phyloP scores from a whole-genome alignment of 1,140 invertebrate species.

The Teleogryllus occipitalis region DNA sequence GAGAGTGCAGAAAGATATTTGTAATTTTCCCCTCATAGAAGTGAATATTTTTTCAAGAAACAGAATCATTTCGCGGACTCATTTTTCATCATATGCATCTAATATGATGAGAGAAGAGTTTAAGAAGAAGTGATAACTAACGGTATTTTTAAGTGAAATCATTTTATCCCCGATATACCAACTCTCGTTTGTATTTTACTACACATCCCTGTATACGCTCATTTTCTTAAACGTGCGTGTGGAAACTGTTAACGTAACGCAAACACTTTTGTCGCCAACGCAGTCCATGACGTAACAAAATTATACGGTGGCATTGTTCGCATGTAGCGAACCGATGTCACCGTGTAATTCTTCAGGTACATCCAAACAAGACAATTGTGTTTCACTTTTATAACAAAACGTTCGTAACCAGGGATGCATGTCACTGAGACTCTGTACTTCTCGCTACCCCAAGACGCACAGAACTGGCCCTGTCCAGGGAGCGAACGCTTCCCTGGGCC shows the following conservation, averaged over 20 bases:
- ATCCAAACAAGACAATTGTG: not conserved
- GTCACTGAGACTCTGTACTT: not conserved
- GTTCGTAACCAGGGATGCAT: not conserved
- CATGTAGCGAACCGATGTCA: not conserved
- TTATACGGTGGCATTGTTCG: not conserved
- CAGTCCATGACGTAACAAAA: not conserved
- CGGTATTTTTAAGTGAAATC: not conserved
- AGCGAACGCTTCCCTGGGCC: no score
- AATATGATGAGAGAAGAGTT: constrained; percentile 5
- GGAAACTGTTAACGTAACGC: not conserved
- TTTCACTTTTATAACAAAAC: not conserved
- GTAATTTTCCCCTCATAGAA: constrained; percentile 4
- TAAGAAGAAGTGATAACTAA: not conserved
- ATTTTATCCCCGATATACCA: not conserved
- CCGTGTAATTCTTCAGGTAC: not conserved
- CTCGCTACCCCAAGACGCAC: not conserved
- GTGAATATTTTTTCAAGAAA: constrained; percentile 3
- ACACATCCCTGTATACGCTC: not conserved
- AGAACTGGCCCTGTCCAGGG: not conserved
- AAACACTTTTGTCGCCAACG: not conserved
- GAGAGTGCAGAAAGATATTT: not conserved
- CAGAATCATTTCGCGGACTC: not conserved
- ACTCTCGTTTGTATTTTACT: not conserved
- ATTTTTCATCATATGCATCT: not conserved
- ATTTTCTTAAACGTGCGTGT: not conserved